Evolutionary conservation across 2,888 invertebrate genomes (phyloP), one percentile per base, ranked within the genome.

Genomic region (Hydriomena furcata): DNA sequence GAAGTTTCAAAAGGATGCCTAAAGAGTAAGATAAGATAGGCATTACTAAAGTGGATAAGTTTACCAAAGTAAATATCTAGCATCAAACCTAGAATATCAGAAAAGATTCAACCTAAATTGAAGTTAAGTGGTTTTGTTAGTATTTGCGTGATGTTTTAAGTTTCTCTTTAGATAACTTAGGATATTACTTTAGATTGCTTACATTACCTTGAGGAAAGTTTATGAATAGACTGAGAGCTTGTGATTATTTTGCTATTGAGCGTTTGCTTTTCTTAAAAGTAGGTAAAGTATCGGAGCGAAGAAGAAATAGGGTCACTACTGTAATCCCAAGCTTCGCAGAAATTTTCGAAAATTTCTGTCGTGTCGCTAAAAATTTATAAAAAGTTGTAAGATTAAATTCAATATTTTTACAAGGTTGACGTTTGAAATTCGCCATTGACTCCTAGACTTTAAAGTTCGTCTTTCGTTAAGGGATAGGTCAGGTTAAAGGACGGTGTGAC

Each of bases 401-500:
- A n/a, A n/a, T n/a, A n/a, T n/a, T n/a, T n/a, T n/a, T n/a, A n/a
- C n/a, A n/a, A n/a, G 25, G 0, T 24, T 35, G 35, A 35, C 35
- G 12, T 35, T 7, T 12, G 7, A 12, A 35, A 5, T 34, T 21
- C 6, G 7, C 7, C 12, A 10, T 8, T 27, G 35, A 17, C 27
- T 30, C 12, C 20, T 30, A n/a, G 17, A 7, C 40, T 34, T 3
- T 21, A 28, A 28, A 40, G 21, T 20, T 40, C 7, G 34, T 28
- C 47, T 23, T 46, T 38, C 32, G 27, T 20, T 32, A 7, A 34
- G 13, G 34, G 27, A 8, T 34, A 47, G 40, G 40, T 47, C 27
- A 47, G 12, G 34, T 12, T 20, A 34, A n/a, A 34, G 40, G 40
- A 34, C 46, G 38, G 6, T 6, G 10, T 23, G 47, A 47, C 47